A percentile compares a stretch with the other conserved stretches of the same genome.
Conservation (phyloP, 2,797 vertebrate genomes). For the Alca torda region DNA sequence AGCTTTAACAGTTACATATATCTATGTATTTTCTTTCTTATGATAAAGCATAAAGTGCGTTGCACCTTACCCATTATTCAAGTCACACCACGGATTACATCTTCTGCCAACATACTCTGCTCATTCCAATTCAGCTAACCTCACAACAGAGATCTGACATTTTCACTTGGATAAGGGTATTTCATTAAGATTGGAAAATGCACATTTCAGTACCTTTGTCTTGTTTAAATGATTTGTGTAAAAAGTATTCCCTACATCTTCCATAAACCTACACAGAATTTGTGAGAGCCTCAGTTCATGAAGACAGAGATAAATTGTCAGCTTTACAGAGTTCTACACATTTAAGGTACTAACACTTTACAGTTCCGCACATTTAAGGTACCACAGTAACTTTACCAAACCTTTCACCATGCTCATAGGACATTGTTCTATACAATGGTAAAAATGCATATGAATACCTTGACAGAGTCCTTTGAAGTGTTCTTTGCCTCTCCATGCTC, state of each 20-base stretch:
- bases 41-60: neutral
- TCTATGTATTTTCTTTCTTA: neutral
- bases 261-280: neutral
- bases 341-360: neutral
- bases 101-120: neutral
- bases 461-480: neutral
- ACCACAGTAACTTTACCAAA: neutral
- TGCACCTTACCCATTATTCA: neutral
- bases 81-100: neutral
- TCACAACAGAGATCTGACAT: neutral
- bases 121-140: neutral
- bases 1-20: neutral
- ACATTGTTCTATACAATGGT: neutral
- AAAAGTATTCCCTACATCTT: neutral
- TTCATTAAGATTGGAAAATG: neutral
- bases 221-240: neutral
- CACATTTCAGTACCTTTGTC: neutral
- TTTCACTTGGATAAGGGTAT: neutral
- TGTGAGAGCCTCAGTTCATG: neutral
- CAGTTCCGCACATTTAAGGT: neutral
- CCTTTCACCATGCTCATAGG: neutral
- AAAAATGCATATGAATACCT: constrained; percentile 30
- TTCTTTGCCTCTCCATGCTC: neutral
- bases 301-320: neutral
- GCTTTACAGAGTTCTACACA: neutral